phyloP scores from a whole-genome alignment of 2,797 vertebrate genomes.

The Cryptoprocta ferox region DNA sequence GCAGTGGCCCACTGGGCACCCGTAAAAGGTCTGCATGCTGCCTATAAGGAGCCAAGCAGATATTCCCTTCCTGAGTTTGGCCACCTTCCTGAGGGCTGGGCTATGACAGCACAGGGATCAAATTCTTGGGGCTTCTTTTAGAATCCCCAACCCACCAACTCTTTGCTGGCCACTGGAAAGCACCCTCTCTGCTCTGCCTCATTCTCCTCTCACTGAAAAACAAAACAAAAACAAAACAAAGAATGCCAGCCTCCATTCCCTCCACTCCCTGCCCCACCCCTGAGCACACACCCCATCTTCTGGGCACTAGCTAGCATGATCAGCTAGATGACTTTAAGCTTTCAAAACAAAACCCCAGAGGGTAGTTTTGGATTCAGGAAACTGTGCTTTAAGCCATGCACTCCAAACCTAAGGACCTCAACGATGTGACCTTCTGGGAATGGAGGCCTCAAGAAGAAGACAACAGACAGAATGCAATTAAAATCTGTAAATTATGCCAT shows the following conservation, averaged over 20 bases:
- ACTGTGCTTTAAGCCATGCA: not conserved
- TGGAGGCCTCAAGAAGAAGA: not conserved
- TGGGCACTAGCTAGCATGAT: not conserved
- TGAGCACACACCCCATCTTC: not conserved
- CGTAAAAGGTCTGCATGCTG: not conserved
- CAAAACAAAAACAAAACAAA: not conserved
- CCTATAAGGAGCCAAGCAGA: not conserved
- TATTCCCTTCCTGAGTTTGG: not conserved
- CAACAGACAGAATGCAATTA: not conserved
- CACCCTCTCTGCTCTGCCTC: not conserved
- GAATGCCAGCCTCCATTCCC: not conserved
- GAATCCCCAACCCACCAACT: not conserved
- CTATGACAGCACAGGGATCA: not conserved
- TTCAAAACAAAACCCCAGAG: constrained; percentile 3
- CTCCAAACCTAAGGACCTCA: not conserved
- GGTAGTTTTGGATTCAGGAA: not conserved
- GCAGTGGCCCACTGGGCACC: not conserved
- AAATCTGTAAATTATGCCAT: not conserved
- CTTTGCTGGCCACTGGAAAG: not conserved
- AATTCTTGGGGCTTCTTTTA: not conserved
- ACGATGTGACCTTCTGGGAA: not conserved
- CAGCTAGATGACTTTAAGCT: not conserved
- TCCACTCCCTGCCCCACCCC: too few species aligned
- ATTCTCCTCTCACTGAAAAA: not conserved
- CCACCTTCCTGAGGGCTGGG: not conserved